phyloP scores from a whole-genome alignment of 2,888 invertebrate species.

The Melipona beecheii region DNA sequence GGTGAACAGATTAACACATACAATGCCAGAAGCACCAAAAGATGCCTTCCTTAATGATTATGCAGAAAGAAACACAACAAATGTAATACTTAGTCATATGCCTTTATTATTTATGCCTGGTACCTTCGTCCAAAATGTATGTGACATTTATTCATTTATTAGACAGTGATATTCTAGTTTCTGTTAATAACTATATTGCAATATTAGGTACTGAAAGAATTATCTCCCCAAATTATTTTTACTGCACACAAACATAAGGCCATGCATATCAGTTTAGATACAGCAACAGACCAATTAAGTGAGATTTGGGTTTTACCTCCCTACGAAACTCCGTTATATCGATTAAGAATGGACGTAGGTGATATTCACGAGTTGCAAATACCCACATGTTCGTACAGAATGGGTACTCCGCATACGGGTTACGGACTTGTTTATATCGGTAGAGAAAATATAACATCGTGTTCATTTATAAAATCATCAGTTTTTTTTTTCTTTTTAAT shows the following conservation, averaged over 20 bases:
- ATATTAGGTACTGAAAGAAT: constrained; percentile 86
- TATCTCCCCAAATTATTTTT: constrained; percentile 89
- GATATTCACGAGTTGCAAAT: constrained; percentile 91
- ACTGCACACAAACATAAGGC: constrained; percentile 90
- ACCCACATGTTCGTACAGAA: constrained; percentile 98
- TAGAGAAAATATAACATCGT: constrained; percentile 78
- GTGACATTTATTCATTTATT: background rate
- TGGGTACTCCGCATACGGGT: constrained; percentile 95
- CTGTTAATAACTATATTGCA: constrained; percentile 18
- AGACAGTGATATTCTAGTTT: constrained; percentile 8
- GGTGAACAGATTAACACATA: constrained; percentile 88
- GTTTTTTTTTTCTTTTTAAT: background rate
- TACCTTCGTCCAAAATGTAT: constrained; percentile 85
- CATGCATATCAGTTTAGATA: constrained; percentile 84
- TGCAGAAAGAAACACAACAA: constrained; percentile 85
- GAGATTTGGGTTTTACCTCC: constrained; percentile 79
- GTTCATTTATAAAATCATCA: background rate
- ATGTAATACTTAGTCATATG: constrained; percentile 90
- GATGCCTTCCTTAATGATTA: constrained; percentile 83
- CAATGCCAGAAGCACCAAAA: constrained; percentile 86
- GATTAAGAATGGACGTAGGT: constrained; percentile 83
- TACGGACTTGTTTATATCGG: constrained; percentile 93
- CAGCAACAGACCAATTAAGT: constrained; percentile 80
- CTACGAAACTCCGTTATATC: constrained; percentile 82
- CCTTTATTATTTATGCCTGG: constrained; percentile 87